A percentile compares a stretch with the other conserved stretches of the same genome.
phyloP scores from a whole-genome alignment of 2,113 vertebrate genomes.

The Sakesphorus luctuosus region DNA sequence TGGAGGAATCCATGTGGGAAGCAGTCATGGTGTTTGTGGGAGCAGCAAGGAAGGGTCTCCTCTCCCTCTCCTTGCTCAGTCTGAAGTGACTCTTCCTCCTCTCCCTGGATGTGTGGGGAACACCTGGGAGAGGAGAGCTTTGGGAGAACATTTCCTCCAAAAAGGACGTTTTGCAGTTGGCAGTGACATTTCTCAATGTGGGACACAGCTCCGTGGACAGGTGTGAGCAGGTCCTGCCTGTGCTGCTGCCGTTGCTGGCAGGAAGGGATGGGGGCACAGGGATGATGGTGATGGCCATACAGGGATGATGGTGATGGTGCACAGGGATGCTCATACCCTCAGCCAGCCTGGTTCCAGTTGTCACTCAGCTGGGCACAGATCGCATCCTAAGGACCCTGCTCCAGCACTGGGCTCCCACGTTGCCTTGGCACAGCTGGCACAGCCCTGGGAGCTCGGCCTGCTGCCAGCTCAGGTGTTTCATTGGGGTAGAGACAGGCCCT shows the following conservation, averaged over 20 bases:
- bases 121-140: neutral
- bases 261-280: neutral
- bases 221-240: neutral
- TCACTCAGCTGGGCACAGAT: neutral
- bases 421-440: fast-evolving
- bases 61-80: fast-evolving
- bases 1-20: neutral
- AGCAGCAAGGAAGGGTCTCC: neutral
- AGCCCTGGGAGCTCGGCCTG: neutral
- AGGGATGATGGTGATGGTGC: neutral
- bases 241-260: neutral
- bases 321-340: neutral
- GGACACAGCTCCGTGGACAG: neutral
- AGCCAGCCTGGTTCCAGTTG: neutral
- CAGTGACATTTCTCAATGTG: neutral
- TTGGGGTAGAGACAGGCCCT: neutral
- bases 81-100: neutral
- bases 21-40: fast-evolving
- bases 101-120: neutral
- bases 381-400: neutral
- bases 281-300: fast-evolving
- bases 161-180: neutral
- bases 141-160: neutral
- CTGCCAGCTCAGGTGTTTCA: neutral
- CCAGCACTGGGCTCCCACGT: neutral